Percentiles rank a stretch among this genome's conserved stretches.
These are phyloP conservation scores for Turnix velox DNA, from an alignment of 2,113 vertebrate species.

Conservation along the genomic window DNA sequence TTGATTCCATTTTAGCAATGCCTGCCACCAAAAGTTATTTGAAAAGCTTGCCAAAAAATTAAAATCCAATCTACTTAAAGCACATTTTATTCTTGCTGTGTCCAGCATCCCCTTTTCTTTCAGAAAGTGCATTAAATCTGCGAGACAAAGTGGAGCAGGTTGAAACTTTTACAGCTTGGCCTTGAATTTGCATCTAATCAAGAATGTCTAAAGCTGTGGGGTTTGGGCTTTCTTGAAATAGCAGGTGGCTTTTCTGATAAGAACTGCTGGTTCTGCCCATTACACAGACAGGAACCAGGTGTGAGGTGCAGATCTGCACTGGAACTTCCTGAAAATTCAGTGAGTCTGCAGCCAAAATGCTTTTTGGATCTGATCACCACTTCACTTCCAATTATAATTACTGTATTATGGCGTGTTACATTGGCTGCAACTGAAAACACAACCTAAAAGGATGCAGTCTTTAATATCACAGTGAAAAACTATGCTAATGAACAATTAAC, in stretches of 20 bases:
- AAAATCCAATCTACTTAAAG: not conserved
- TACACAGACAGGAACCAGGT: conserved; percentile 63
- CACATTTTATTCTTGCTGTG: not conserved
- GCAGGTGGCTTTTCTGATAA: conserved; percentile 57
- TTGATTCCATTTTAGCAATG: not conserved
- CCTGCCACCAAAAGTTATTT: not conserved
- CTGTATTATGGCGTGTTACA: not conserved
- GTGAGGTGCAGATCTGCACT: conserved; percentile 43
- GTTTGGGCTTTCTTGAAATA: conserved; percentile 7
- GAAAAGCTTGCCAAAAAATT: not conserved
- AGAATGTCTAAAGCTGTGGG: not conserved
- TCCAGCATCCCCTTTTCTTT: not conserved
- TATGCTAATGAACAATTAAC: not conserved
- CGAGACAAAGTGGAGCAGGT: not conserved
- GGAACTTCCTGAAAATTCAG: conserved; percentile 52
- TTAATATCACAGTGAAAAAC: not conserved
- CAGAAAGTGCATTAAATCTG: not conserved
- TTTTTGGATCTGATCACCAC: conserved; percentile 11
- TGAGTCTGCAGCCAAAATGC: conserved; percentile 24
- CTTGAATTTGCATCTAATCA: conserved; percentile 7
- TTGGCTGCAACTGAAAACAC: not conserved
- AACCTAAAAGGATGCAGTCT: not conserved
- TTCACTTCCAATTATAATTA: not conserved
- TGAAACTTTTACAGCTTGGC: not conserved
- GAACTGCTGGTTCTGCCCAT: conserved; percentile 32